Conservation (phyloP, 1,140 invertebrate genomes). For the Macrobrachium rosenbergii region DNA sequence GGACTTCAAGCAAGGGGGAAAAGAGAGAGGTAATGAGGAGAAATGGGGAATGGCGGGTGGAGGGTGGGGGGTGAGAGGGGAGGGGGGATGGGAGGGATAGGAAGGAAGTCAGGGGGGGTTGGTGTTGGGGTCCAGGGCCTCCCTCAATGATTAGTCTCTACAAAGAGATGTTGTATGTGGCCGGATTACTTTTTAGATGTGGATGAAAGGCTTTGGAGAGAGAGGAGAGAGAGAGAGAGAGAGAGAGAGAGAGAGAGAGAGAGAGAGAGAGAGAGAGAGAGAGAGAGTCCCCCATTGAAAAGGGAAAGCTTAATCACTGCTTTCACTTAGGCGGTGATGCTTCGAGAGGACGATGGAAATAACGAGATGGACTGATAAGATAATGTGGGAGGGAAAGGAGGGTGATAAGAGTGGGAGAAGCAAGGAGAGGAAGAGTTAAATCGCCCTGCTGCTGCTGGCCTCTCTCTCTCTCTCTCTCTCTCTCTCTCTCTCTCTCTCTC, state of each 20-base stretch:
- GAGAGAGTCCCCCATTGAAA: not conserved
- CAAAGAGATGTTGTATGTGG: not conserved
- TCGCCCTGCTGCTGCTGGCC: no score
- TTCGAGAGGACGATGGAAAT: no score
- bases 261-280: constrained; percentile 15
- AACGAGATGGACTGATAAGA: no score
- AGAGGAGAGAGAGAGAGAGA: constrained; percentile 17
- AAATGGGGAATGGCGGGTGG: not conserved
- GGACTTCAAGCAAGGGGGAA: not conserved
- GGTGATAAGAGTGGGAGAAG: not conserved
- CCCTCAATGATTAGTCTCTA: no score
- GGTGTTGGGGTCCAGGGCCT: not conserved
- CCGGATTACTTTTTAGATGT: not conserved
- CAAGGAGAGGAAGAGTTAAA: constrained; percentile 3
- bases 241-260: constrained; percentile 17
- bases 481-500: no score
- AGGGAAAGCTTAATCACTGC: no score
- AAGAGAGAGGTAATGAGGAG: not conserved
- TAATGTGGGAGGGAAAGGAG: not conserved
- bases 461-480: no score
- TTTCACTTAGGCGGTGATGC: no score
- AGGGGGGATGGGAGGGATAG: no score
- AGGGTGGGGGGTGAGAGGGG: not conserved
- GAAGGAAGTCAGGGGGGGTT: not conserved
- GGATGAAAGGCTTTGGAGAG: constrained; percentile 1